Evolutionary conservation across 1,140 invertebrate species (phyloP).

Genomic region (Arctopsyche grandis): DNA sequence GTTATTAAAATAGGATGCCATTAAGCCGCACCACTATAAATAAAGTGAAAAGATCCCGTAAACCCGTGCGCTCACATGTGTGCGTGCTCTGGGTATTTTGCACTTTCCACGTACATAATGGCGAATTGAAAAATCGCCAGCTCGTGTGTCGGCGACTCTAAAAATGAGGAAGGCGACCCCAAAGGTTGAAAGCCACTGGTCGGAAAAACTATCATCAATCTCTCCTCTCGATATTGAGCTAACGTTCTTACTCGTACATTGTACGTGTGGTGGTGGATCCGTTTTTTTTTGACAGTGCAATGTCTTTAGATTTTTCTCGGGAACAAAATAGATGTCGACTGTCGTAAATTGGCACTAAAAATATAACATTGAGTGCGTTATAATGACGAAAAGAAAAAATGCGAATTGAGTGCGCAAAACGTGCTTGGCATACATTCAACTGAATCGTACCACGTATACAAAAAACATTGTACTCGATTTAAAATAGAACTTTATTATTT

Average conservation of each 20-base stretch:
- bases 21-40: constrained; percentile 12
- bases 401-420: no score
- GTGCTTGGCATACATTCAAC: neutral
- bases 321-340: no score
- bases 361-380: no score
- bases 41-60: constrained; percentile 4
- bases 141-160: neutral
- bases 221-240: constrained; percentile 1
- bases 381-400: no score
- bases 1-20: constrained; percentile 15
- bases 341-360: no score
- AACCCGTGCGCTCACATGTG: neutral
- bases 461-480: no score
- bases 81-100: neutral
- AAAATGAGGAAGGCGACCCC: neutral
- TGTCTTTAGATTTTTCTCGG: no score
- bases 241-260: neutral
- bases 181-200: constrained; percentile 1
- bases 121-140: constrained; percentile 1
- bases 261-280: neutral
- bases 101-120: constrained; percentile 5
- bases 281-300: no score
- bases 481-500: no score
- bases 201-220: neutral
- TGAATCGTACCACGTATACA: neutral